Evolutionary conservation across 2,888 invertebrate genomes (phyloP), one percentile per base, ranked within the genome.

Genomic region (Leptopilina myrica): DNA sequence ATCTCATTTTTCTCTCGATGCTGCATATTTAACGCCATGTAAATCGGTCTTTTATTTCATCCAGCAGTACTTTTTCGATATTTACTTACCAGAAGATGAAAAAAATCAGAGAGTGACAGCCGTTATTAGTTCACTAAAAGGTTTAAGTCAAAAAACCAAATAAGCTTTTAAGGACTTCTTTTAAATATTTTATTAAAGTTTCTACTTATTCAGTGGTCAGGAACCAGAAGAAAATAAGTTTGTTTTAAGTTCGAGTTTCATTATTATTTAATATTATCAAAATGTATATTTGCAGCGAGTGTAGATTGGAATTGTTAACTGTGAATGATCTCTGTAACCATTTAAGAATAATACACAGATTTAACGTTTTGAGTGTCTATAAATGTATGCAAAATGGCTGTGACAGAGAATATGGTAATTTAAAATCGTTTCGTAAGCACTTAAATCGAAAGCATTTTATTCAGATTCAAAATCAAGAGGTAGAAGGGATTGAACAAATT

Each of bases 11-110:
- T 40, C 59, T 15, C 40, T 75, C 4, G 59, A 75, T n/a, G 75
- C 59, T 7, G 40, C 40, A 3, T 75, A 75, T 8, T 53, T 53
- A 62, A 11, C n/a, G 2, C 5, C 9, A 40, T 75, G 75, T 14
- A 59, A 75, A 11, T 33, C 59, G 14, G 40, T 75, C 2, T 75
- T 49, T 9, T 20, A 59, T 9, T 59, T 75, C 15, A 62, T 75
- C 1, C 59, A 75, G 56, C 15, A 49, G 53, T 75, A 26, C 33
- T 75, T 75, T n/a, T 75, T 33, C n/a, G 69, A 69, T 64, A 64
- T 64, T 64, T 33, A 64, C 4, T 33, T 64, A 33, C 8, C 33
- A 40, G 64, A 33, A 33, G 33, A 64, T 40, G 11, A 33, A 11
- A 64, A 33, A 64, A 5, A 64, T 33, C 8, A 14, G 0, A 33